phyloP scores from a whole-genome alignment of 2,113 vertebrate species.

The Stigmatopora argus region DNA sequence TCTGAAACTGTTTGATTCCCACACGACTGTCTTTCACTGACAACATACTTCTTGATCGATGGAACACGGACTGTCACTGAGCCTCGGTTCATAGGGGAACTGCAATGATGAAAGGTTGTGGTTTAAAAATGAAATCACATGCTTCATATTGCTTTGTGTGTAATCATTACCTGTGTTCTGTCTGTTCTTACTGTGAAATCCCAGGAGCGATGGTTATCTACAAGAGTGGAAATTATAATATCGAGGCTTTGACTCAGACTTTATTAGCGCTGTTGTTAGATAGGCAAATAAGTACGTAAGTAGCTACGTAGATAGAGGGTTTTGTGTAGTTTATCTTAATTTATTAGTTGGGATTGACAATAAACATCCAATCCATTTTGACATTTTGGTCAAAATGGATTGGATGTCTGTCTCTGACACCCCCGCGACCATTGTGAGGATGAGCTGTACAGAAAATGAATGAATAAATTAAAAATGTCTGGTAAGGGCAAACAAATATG shows the following conservation, averaged over 20 bases:
- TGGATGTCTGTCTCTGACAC: too few species aligned
- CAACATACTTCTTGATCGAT: conserved; percentile 76
- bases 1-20: neutral
- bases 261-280: too few species aligned
- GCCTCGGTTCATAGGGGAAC: conserved; percentile 56
- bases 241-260: neutral
- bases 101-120: conserved; percentile 28
- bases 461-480: too few species aligned
- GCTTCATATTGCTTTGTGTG: neutral
- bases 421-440: too few species aligned
- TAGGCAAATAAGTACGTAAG: too few species aligned
- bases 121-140: neutral
- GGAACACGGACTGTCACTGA: conserved; percentile 46
- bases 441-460: too few species aligned
- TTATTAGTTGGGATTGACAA: too few species aligned
- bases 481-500: too few species aligned
- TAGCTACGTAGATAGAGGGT: too few species aligned
- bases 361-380: too few species aligned
- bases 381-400: too few species aligned
- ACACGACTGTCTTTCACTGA: neutral
- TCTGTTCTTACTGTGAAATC: conserved; percentile 61
- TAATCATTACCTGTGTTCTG: conserved; percentile 57
- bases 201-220: conserved; percentile 49
- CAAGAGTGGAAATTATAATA: neutral
- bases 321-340: too few species aligned